A percentile compares a stretch with the other conserved stretches of the same genome.
Conservation (phyloP, 1,140 invertebrate species). For the Eulimnadia texana region DNA sequence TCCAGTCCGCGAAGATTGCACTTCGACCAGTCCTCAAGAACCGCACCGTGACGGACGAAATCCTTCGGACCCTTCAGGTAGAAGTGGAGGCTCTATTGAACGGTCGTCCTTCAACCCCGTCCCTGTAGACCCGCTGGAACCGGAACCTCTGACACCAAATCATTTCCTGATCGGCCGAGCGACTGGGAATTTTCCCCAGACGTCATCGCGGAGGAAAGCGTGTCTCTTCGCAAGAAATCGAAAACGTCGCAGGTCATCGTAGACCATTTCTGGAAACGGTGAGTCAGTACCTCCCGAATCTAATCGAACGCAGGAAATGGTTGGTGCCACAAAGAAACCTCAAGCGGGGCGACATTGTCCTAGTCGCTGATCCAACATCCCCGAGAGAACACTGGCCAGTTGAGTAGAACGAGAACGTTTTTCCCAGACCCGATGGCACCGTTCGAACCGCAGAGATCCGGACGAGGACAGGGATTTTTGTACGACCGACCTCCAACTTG, state of each 20-base stretch:
- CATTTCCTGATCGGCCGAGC: conserved; percentile 12
- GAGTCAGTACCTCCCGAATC: conserved; percentile 15
- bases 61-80: neutral
- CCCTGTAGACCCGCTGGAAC: conserved; percentile 5
- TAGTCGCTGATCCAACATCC: neutral
- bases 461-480: neutral
- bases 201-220: conserved; percentile 5
- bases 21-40: conserved; percentile 17
- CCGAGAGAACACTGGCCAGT: conserved; percentile 12
- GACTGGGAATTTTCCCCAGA: neutral
- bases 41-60: conserved; percentile 10
- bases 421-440: conserved; percentile 4
- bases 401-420: neutral
- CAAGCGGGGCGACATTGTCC: neutral
- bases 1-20: conserved; percentile 18
- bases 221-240: conserved; percentile 9
- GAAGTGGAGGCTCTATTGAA: conserved; percentile 6
- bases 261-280: conserved; percentile 17
- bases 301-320: conserved; percentile 15
- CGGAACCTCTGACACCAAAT: conserved; percentile 6
- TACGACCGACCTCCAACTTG: neutral
- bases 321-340: neutral
- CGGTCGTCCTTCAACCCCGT: conserved; percentile 7
- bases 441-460: conserved; percentile 8
- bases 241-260: conserved; percentile 9